Evolutionary conservation across 2,113 vertebrate species (phyloP).

Genomic region (Ictalurus furcatus): DNA sequence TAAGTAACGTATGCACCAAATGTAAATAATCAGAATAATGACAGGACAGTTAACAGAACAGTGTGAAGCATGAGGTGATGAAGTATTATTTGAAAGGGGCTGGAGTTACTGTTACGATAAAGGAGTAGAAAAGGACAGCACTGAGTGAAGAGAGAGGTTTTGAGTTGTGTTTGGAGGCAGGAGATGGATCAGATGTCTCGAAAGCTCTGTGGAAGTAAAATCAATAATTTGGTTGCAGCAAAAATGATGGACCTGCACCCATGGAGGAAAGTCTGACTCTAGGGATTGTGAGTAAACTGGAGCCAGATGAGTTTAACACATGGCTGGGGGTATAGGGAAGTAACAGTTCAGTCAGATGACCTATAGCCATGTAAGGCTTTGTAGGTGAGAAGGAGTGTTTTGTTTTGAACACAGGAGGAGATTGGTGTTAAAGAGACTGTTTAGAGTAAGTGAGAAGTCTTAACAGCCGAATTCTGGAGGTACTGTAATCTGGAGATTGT

Average conservation of each 20-base stretch:
- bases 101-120: background rate
- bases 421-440: background rate
- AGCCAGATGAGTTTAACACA: background rate
- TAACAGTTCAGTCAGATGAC: background rate
- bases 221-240: background rate
- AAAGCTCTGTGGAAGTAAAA: background rate
- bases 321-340: background rate
- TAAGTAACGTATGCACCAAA: background rate
- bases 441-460: background rate
- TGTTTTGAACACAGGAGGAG: background rate
- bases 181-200: background rate
- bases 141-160: background rate
- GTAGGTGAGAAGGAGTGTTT: constrained; percentile 15
- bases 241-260: background rate
- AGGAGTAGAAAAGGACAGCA: background rate
- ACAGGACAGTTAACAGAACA: background rate
- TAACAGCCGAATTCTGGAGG: no score
- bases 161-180: background rate
- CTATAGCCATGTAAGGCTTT: background rate
- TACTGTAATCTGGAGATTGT: background rate
- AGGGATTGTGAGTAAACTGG: constrained; percentile 8
- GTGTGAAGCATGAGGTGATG: background rate
- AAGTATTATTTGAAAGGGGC: background rate
- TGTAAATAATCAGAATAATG: background rate
- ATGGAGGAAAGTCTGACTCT: background rate